Percentiles rank a stretch among this genome's conserved stretches.
These are phyloP conservation scores for Lathamus discolor DNA, from an alignment of 2,113 vertebrate species.

Conservation along the genomic window DNA sequence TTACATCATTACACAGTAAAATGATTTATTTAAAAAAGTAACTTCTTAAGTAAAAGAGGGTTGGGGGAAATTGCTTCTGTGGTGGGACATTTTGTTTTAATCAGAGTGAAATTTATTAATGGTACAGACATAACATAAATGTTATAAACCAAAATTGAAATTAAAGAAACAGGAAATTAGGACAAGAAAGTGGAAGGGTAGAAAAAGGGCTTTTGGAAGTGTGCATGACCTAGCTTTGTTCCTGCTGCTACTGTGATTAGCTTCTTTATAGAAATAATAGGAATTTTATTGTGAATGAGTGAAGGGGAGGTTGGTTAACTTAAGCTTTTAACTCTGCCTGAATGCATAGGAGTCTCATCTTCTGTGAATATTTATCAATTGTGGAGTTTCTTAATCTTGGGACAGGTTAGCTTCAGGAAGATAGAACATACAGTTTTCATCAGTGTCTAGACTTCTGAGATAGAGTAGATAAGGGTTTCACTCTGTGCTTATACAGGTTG, in stretches of 20 bases:
- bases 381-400: background rate
- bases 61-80: background rate
- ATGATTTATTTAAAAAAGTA: rapidly evolving
- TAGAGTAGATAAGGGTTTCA: background rate
- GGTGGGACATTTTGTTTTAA: background rate
- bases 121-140: background rate
- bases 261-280: background rate
- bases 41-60: background rate
- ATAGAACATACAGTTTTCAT: background rate
- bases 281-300: background rate
- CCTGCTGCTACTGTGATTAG: background rate
- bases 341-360: background rate
- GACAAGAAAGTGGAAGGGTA: background rate
- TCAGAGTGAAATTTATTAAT: background rate
- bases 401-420: background rate
- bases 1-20: background rate
- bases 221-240: background rate
- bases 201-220: background rate
- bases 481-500: background rate
- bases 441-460: background rate
- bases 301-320: background rate
- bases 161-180: background rate
- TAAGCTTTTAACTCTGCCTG: background rate
- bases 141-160: background rate
- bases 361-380: background rate